Conservation (phyloP, 2,888 invertebrate genomes). For the Coelogynopora nodosa region DNA sequence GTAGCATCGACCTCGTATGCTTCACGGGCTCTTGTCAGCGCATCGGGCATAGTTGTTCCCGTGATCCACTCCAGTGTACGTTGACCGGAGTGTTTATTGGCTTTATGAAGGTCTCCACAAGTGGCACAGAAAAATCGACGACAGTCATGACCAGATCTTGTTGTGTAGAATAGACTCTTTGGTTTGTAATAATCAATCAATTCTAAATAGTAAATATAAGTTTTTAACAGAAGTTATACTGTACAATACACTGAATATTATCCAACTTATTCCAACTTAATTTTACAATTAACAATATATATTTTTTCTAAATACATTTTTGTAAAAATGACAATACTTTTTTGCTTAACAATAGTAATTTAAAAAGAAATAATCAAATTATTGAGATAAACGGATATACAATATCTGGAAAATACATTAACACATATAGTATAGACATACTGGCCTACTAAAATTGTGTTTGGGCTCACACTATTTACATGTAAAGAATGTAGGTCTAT, state of each 20-base stretch:
- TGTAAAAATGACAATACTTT: no score
- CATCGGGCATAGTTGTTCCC: slow-evolving; percentile 42
- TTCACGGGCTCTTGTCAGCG: slow-evolving; percentile 37
- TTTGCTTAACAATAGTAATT: no score
- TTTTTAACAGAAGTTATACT: neutral
- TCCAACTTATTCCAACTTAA: no score
- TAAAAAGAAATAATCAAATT: no score
- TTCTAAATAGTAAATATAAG: slow-evolving; percentile 6
- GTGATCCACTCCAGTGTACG: slow-evolving; percentile 37
- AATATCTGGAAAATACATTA: neutral
- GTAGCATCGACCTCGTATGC: slow-evolving; percentile 37
- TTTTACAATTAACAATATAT: no score
- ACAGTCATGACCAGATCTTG: slow-evolving; percentile 41
- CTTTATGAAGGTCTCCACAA: slow-evolving; percentile 37
- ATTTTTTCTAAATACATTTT: no score
- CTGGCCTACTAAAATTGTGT: no score
- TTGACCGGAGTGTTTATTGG: neutral
- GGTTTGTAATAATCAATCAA: slow-evolving; percentile 38
- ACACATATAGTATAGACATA: no score
- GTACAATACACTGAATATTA: neutral
- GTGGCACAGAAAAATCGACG: slow-evolving; percentile 42
- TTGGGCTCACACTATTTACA: no score
- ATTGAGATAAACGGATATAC: neutral
- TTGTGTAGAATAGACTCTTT: slow-evolving; percentile 41
- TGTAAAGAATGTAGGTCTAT: no score